Evolutionary conservation across 2,797 vertebrate genomes (phyloP).

Genomic region (Acipenser oxyrinchus): DNA sequence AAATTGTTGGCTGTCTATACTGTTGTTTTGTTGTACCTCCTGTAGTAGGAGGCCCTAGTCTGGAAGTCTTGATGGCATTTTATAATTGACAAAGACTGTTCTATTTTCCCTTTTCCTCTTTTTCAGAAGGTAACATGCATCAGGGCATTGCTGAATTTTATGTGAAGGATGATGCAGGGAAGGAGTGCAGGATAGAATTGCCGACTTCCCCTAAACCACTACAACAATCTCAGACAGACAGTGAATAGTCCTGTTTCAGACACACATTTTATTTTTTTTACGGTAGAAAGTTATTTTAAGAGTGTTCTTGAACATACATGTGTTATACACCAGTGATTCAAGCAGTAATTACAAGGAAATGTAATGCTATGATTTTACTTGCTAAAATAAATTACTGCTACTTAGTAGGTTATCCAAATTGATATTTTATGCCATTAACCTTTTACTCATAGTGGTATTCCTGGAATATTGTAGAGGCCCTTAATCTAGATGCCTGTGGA

Average conservation of each 20-base stretch:
- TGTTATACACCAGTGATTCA: too few species aligned
- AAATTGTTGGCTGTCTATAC: background rate
- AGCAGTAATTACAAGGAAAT: too few species aligned
- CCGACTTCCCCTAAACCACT: conserved; percentile 11
- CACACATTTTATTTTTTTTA: too few species aligned
- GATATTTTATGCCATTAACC: too few species aligned
- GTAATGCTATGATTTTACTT: too few species aligned
- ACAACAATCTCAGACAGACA: conserved; percentile 13
- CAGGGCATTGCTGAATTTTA: conserved; percentile 17
- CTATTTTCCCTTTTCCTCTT: conserved; percentile 18
- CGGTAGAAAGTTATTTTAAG: too few species aligned
- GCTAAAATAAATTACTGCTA: too few species aligned
- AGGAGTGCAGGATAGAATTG: conserved; percentile 20
- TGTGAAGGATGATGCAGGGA: conserved; percentile 17
- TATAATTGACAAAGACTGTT: background rate
- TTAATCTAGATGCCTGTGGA: too few species aligned
- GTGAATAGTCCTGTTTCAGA: background rate
- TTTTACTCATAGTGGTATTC: too few species aligned
- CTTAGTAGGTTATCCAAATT: too few species aligned
- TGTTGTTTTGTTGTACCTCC: background rate
- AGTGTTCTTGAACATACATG: too few species aligned
- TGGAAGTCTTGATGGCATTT: background rate
- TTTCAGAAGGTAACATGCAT: conserved; percentile 28
- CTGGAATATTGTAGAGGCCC: too few species aligned
- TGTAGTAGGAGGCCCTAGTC: background rate